phyloP scores from a whole-genome alignment of 2,797 vertebrate species.

The Schizopygopsis pylzovi region DNA sequence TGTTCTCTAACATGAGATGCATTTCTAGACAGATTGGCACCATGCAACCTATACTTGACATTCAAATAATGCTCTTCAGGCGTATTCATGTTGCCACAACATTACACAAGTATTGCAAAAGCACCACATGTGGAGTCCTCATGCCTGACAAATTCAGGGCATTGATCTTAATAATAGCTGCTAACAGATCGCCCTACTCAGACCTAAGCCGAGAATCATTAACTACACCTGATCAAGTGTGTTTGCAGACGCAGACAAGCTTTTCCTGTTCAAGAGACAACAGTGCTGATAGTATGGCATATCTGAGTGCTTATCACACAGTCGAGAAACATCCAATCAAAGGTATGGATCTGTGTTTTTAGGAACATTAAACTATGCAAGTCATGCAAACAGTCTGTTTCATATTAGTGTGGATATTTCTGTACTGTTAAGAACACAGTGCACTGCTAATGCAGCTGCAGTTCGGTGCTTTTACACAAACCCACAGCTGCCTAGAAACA shows the following conservation, averaged over 20 bases:
- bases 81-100: constrained; percentile 37
- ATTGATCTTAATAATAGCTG: constrained; percentile 34
- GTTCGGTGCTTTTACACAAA: constrained; percentile 19
- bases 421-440: neutral
- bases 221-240: constrained; percentile 27
- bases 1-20: constrained; percentile 2
- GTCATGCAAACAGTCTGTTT: constrained; percentile 1
- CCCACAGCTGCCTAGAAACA: constrained; percentile 52
- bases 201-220: constrained; percentile 8
- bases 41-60: constrained; percentile 36
- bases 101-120: constrained; percentile 45
- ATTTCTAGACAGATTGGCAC: constrained; percentile 41
- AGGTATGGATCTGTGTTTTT: constrained; percentile 13
- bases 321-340: neutral
- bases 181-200: neutral
- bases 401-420: constrained; percentile 11
- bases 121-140: constrained; percentile 22
- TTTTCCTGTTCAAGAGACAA: constrained; percentile 19
- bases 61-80: constrained; percentile 17
- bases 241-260: neutral
- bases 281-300: neutral
- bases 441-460: constrained; percentile 39
- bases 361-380: constrained; percentile 13
- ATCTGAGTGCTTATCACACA: constrained; percentile 17
- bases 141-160: constrained; percentile 12